Percentiles rank a stretch among this genome's conserved stretches.
phyloP scores from a whole-genome alignment of 2,113 vertebrate genomes.

The Propithecus coquereli region DNA sequence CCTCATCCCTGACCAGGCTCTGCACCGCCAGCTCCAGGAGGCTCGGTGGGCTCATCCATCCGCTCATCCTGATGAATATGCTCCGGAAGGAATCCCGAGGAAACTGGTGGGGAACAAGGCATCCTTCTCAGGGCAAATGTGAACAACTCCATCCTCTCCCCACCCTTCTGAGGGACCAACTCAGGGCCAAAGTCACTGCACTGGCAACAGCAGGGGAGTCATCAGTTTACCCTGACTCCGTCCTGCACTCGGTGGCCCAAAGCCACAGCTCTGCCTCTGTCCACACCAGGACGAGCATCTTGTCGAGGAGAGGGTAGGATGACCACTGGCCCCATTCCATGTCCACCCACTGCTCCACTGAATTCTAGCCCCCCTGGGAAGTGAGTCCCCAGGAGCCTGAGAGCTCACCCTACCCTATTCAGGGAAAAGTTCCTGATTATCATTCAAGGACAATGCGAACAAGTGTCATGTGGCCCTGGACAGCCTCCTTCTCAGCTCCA shows the following conservation, averaged over 20 bases:
- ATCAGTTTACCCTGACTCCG: not conserved
- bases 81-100: not conserved
- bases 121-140: not conserved
- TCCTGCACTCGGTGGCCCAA: not conserved
- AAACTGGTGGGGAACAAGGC: not conserved
- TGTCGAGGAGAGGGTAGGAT: accelerated
- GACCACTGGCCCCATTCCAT: not conserved
- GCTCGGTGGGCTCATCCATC: not conserved
- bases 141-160: too few species aligned
- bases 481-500: not conserved
- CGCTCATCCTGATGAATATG: not conserved
- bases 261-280: not conserved
- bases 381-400: not conserved
- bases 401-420: not conserved
- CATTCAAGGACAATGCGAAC: not conserved
- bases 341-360: not conserved
- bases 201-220: not conserved
- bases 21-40: constrained; percentile 25
- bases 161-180: not conserved
- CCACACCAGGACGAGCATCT: not conserved
- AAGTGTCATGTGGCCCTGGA: not conserved
- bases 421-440: not conserved
- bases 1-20: constrained; percentile 37
- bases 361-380: not conserved
- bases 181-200: not conserved